These are phyloP conservation scores for Spilosoma lubricipeda DNA, from an alignment of 2,888 invertebrate species.

Conservation along the genomic window DNA sequence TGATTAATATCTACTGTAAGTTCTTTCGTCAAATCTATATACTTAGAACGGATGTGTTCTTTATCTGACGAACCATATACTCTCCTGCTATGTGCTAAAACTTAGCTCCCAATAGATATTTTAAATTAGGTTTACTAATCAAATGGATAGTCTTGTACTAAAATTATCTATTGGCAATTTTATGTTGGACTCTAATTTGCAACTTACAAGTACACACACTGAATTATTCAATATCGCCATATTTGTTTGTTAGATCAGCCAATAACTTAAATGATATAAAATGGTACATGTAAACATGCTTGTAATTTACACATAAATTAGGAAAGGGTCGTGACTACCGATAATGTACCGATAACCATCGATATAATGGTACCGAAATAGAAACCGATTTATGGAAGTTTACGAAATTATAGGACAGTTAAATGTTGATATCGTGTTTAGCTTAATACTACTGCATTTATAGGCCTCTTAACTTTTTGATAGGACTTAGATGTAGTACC, in stretches of 20 bases:
- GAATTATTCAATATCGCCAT: conserved; percentile 1
- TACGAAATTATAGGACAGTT: not conserved
- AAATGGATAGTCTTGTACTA: not conserved
- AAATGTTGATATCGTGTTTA: not conserved
- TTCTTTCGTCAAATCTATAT: too few relatives aligned
- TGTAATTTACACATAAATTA: conserved; percentile 34
- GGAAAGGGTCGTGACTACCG: conserved; percentile 53
- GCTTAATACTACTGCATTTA: not conserved
- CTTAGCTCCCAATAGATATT: too few relatives aligned
- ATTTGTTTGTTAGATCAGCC: not conserved
- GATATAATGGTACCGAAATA: conserved; percentile 51
- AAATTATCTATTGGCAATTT: not conserved
- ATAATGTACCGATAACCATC: conserved; percentile 54
- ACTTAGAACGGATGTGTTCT: too few relatives aligned
- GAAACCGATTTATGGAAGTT: conserved; percentile 30
- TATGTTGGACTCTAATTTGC: not conserved
- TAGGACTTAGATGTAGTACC: not conserved
- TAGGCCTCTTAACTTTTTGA: not conserved
- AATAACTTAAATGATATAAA: conserved; percentile 1
- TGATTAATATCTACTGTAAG: too few relatives aligned
- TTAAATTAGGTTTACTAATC: too few relatives aligned
- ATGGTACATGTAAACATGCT: conserved; percentile 5
- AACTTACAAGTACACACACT: not conserved
- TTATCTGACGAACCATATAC: too few relatives aligned
- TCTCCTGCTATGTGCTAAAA: too few relatives aligned